Conservation (phyloP, 2,888 invertebrate genomes). For the Atrina japonica region DNA sequence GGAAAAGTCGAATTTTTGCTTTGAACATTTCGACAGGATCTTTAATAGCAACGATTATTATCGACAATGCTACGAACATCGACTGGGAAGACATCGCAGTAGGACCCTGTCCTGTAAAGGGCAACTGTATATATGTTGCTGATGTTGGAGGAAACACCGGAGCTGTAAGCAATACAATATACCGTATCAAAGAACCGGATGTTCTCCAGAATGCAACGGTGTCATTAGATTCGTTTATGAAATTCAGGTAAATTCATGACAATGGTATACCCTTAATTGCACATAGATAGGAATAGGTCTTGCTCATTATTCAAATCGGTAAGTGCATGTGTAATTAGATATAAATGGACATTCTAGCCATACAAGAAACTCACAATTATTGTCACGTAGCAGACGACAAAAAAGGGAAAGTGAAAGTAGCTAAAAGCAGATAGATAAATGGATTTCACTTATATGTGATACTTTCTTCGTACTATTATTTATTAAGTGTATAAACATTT, state of each 20-base stretch:
- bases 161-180: constrained; percentile 50
- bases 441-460: too few relatives aligned
- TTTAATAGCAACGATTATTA: constrained; percentile 40
- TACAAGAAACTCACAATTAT: too few relatives aligned
- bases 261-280: neutral
- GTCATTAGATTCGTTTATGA: constrained; percentile 30
- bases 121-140: constrained; percentile 54
- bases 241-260: constrained; percentile 44
- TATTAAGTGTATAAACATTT: too few relatives aligned
- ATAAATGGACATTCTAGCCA: too few relatives aligned
- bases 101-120: constrained; percentile 49
- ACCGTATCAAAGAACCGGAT: constrained; percentile 51
- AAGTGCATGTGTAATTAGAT: too few relatives aligned
- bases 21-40: constrained; percentile 38
- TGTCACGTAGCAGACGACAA: too few relatives aligned
- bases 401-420: too few relatives aligned
- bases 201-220: constrained; percentile 26
- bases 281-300: too few relatives aligned
- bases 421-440: too few relatives aligned
- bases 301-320: too few relatives aligned
- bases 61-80: constrained; percentile 46
- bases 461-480: too few relatives aligned
- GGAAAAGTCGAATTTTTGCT: constrained; percentile 52
- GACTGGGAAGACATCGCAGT: constrained; percentile 63
- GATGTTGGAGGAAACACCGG: constrained; percentile 57